Conservation (phyloP, 2,888 invertebrate species). For the Merodon equestris region DNA sequence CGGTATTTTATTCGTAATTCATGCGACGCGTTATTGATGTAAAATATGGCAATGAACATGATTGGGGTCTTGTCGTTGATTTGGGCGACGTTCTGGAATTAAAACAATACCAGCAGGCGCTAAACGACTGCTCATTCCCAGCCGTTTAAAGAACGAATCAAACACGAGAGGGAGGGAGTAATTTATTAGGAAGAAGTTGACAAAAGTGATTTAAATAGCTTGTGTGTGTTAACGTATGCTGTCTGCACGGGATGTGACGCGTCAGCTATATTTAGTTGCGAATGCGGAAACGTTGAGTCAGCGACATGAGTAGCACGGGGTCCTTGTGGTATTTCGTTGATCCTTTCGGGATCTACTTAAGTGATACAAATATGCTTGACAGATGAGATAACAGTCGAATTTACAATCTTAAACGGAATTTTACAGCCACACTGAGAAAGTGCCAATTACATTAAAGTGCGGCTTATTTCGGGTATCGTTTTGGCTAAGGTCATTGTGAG, state of each 20-base stretch:
- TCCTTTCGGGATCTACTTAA: no score
- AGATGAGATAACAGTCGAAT: conserved; percentile 40
- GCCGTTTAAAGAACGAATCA: conserved; percentile 20
- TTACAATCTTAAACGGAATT: conserved; percentile 9
- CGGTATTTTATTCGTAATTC: conserved; percentile 48
- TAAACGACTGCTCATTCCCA: no score
- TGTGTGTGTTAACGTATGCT: conserved; percentile 1
- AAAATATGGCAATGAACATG: conserved; percentile 59
- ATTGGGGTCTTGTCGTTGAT: conserved; percentile 58
- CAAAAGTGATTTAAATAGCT: conserved; percentile 31
- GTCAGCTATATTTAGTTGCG: conserved; percentile 20
- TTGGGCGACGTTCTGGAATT: conserved; percentile 9
- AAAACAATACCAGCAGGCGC: conserved; percentile 12
- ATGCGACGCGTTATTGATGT: conserved; percentile 45
- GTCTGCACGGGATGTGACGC: background rate
- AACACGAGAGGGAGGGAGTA: conserved; percentile 30
- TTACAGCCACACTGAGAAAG: no score
- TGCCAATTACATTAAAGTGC: background rate
- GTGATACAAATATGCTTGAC: background rate
- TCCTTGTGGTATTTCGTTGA: background rate
- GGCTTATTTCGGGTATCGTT: conserved; percentile 3
- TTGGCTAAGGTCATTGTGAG: background rate
- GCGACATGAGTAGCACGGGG: background rate
- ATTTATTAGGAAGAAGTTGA: conserved; percentile 54
- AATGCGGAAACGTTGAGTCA: conserved; percentile 33